phyloP scores from a whole-genome alignment of 2,113 vertebrate species.

The Catharus minimus region DNA sequence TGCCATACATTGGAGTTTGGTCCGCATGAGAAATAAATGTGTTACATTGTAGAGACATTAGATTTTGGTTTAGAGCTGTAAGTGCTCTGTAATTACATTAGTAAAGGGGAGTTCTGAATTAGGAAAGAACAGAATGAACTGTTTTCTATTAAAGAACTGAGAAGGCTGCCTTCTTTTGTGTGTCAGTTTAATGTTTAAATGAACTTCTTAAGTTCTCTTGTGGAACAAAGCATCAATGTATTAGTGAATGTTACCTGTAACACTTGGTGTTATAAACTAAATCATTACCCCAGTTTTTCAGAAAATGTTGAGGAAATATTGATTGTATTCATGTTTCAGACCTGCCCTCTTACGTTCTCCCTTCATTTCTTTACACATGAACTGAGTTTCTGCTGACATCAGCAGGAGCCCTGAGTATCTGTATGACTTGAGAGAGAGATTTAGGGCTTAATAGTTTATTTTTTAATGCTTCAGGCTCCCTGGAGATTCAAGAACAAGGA shows the following conservation, averaged over 20 bases:
- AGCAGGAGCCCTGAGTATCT: neutral
- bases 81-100: neutral
- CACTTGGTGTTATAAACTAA: neutral
- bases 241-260: neutral
- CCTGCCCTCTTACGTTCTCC: neutral
- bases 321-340: neutral
- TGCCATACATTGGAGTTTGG: neutral
- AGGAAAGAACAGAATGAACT: neutral
- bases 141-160: neutral
- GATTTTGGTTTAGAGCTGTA: neutral
- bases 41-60: neutral
- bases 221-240: neutral
- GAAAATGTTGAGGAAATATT: neutral
- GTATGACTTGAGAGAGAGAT: neutral
- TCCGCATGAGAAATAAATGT: neutral
- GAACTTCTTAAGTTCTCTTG: neutral
- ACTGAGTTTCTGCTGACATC: neutral
- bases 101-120: neutral
- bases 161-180: neutral
- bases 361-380: neutral
- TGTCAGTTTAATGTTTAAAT: neutral
- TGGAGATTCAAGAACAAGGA: slow-evolving; percentile 89
- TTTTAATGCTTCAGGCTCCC: slow-evolving; percentile 83
- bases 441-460: neutral
- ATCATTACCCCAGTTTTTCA: neutral